Conservation (phyloP, 1,140 invertebrate genomes). For the Andricus grossulariae region DNA sequence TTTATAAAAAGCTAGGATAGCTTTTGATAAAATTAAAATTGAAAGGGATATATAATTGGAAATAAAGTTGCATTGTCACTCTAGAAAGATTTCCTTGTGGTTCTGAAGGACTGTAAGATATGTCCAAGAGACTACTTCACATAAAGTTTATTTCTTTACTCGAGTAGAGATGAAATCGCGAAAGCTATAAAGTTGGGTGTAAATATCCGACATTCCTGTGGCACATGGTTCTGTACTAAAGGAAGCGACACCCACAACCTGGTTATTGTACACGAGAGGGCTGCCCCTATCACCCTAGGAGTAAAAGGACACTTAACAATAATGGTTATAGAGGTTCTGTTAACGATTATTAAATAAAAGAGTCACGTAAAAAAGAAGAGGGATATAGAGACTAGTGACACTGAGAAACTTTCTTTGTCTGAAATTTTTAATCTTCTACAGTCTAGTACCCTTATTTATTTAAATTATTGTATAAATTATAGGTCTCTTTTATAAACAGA, state of each 20-base stretch:
- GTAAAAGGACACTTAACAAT: constrained; percentile 4
- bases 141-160: not conserved
- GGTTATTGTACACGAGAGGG: constrained; percentile 2
- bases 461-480: too few species aligned
- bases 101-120: not conserved
- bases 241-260: constrained; percentile 22
- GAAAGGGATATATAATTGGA: not conserved
- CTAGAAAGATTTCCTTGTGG: not conserved
- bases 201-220: constrained; percentile 22
- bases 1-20: too few species aligned
- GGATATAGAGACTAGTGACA: too few species aligned
- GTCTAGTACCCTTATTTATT: too few species aligned
- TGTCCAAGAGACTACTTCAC: not conserved
- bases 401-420: too few species aligned
- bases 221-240: constrained; percentile 26
- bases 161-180: constrained; percentile 25
- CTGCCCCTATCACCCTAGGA: not conserved
- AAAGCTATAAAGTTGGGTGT: constrained; percentile 20
- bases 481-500: too few species aligned
- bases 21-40: not conserved
- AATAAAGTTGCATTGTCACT: not conserved
- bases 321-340: not conserved
- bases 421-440: too few species aligned
- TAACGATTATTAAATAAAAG: not conserved
- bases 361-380: not conserved